These are phyloP conservation scores for Bombus pascuorum DNA, from an alignment of 1,140 invertebrate genomes.

Conservation along the genomic window DNA sequence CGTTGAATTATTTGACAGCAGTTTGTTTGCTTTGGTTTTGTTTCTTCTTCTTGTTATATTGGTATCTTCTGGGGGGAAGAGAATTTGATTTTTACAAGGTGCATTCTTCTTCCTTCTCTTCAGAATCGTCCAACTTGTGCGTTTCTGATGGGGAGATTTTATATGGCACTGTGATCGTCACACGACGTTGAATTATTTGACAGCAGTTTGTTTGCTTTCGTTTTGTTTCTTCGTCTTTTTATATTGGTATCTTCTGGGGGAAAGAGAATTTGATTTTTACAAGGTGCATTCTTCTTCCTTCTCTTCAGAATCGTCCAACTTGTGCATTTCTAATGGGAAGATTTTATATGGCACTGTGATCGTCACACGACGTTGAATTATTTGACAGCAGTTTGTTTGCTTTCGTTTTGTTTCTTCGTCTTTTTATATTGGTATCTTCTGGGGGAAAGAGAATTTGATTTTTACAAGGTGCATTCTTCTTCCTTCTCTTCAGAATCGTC, in stretches of 20 bases:
- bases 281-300: too few relatives aligned
- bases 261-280: neutral
- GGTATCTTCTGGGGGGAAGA: neutral
- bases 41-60: neutral
- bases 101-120: too few relatives aligned
- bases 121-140: too few relatives aligned
- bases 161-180: neutral
- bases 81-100: neutral
- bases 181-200: too few relatives aligned
- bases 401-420: neutral
- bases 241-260: fast-evolving
- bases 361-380: neutral
- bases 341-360: neutral
- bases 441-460: too few relatives aligned
- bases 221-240: too few relatives aligned
- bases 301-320: too few relatives aligned
- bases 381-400: neutral
- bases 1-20: too few relatives aligned
- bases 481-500: fast-evolving
- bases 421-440: neutral
- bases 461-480: fast-evolving
- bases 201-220: neutral
- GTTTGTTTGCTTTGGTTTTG: neutral
- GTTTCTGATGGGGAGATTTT: too few relatives aligned
- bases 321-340: too few relatives aligned